A percentile compares a stretch with the other conserved stretches of the same genome.
Evolutionary conservation across 2,888 invertebrate genomes (phyloP).

Genomic region (Ophion slaviceki): DNA sequence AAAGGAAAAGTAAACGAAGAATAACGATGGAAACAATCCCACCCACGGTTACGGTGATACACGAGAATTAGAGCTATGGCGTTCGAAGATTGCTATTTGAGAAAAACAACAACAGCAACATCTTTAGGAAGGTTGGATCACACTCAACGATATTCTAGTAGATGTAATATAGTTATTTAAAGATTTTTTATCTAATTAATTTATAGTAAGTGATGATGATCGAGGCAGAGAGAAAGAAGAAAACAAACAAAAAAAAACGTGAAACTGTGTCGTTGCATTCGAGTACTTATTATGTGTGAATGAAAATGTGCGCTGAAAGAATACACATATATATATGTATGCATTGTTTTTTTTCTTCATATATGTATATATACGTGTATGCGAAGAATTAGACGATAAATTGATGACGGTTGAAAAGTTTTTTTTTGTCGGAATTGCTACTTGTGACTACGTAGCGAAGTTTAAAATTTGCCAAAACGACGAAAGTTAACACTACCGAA

Average conservation of each 20-base stretch:
- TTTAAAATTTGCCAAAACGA: conserved; percentile 26
- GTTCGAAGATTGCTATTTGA: conserved; percentile 41
- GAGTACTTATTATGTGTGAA: conserved; percentile 80
- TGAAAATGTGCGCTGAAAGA: conserved; percentile 69
- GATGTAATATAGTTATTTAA: conserved; percentile 82
- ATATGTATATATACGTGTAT: conserved; percentile 36
- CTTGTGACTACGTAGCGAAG: conserved; percentile 19
- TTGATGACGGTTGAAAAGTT: conserved; percentile 46
- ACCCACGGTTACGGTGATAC: conserved; percentile 23
- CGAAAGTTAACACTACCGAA: background rate
- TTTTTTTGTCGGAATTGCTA: conserved; percentile 41
- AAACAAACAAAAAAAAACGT: conserved; percentile 69
- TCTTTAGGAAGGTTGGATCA: conserved; percentile 79
- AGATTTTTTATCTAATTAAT: conserved; percentile 82
- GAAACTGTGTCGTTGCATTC: conserved; percentile 78
- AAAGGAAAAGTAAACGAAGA: conserved; percentile 44
- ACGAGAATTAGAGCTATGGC: conserved; percentile 43
- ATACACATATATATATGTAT: conserved; percentile 1
- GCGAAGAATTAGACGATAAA: conserved; percentile 38
- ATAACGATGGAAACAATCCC: conserved; percentile 33
- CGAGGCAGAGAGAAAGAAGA: conserved; percentile 21
- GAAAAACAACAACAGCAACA: conserved; percentile 61
- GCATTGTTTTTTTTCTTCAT: conserved; percentile 1
- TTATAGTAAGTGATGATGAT: conserved; percentile 77
- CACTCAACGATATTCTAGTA: conserved; percentile 77